phyloP scores from a whole-genome alignment of 2,797 vertebrate genomes.

The Mus minutoides region DNA sequence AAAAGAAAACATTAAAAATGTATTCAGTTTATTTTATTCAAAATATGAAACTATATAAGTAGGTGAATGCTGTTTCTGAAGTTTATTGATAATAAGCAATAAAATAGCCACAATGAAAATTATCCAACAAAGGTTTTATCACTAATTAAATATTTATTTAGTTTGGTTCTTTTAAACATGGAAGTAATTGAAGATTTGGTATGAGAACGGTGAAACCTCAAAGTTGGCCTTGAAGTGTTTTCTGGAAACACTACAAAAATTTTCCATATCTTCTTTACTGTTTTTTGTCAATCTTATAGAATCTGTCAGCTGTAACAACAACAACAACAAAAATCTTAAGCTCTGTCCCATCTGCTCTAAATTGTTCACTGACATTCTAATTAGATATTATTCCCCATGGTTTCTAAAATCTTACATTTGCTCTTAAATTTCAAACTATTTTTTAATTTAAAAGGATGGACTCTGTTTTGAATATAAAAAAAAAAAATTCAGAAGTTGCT shows the following conservation, averaged over 20 bases:
- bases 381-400: constrained; percentile 38
- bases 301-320: not conserved
- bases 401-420: constrained; percentile 20
- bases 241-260: constrained; percentile 13
- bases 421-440: constrained; percentile 30
- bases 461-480: constrained; percentile 50
- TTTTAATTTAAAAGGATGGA: constrained; percentile 54
- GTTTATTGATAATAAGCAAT: constrained; percentile 13
- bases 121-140: not conserved
- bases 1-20: constrained; percentile 17
- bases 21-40: constrained; percentile 28
- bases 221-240: constrained; percentile 40
- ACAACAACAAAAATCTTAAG: constrained; percentile 44
- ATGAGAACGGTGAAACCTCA: constrained; percentile 30
- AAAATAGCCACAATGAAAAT: not conserved
- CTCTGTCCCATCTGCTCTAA: constrained; percentile 2
- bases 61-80: not conserved
- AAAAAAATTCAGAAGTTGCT: constrained; percentile 55
- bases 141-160: constrained; percentile 10
- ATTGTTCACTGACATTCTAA: constrained; percentile 19
- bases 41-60: constrained; percentile 24
- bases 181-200: not conserved
- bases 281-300: constrained; percentile 74
- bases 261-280: constrained; percentile 77
- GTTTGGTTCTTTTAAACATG: constrained; percentile 18